Evolutionary conservation across 2,888 invertebrate genomes (phyloP), one percentile per base, ranked within the genome.

Genomic region (Calliphora vomitoria): DNA sequence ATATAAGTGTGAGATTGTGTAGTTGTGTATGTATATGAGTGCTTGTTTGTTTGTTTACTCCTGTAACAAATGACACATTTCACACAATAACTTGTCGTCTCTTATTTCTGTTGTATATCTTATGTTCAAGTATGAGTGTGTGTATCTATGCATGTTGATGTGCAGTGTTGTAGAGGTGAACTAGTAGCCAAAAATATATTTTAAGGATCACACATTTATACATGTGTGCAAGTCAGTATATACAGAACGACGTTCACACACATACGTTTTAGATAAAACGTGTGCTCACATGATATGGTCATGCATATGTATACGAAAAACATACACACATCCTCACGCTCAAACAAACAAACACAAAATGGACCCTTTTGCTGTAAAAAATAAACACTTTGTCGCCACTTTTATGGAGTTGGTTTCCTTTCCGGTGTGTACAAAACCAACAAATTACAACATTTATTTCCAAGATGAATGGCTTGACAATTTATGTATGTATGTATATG

Each of bases 381-480:
- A 86, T 79, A 89, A 87, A 87, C 85, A 85, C 86, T 87, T 89
- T 89, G 88, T 89, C 88, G 89, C 89, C 89, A 89, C 88, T 88
- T 90, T 90, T 88, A 86, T 88, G 87, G 86, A 89, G 85, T 88
- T 84, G 78, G 85, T 78, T 81, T 82, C 79, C 81, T 85, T 85
- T 83, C 79, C 82, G 82, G 88, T 85, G 89, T 86, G 86, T 88
- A 89, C 90, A 88, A 90, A 91, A 90, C 91, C 91, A 92, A 90
- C 92, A 93, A 92, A 93, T 93, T 93, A 92, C 92, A 93, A 93
- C 92, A 92, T 92, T 92, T 92, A 93, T 93, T 93, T 91, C 90
- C 90, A 93, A 93, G 93, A 92, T 91, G 92, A 92, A 93, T 92
- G 91, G 90, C 92, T 91, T 91, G 92, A 93, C 92, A 92, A 92